These are phyloP conservation scores for Furnarius figulus DNA, from an alignment of 2,113 vertebrate species.

Conservation along the genomic window DNA sequence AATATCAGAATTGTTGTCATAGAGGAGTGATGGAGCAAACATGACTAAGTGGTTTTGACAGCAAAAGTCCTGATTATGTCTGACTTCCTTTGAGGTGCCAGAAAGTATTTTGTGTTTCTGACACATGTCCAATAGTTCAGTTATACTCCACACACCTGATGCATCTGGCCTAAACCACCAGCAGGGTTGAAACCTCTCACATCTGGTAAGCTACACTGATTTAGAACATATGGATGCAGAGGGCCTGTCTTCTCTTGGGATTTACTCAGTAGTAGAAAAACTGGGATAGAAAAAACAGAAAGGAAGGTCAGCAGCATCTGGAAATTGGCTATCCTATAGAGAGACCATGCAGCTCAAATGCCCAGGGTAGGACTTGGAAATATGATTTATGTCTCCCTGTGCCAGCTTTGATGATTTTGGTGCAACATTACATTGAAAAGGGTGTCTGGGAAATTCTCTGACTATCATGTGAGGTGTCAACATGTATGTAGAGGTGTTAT, in stretches of 20 bases:
- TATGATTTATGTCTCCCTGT: slow-evolving; percentile 18
- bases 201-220: neutral
- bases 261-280: neutral
- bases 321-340: neutral
- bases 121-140: neutral
- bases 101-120: neutral
- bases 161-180: neutral
- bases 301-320: neutral
- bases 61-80: neutral
- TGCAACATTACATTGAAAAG: slow-evolving; percentile 55
- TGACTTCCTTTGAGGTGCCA: neutral
- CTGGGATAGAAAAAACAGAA: neutral
- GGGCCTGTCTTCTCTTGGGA: neutral
- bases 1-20: neutral
- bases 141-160: neutral
- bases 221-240: neutral
- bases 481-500: slow-evolving; percentile 69
- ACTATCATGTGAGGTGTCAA: slow-evolving; percentile 70
- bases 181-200: neutral
- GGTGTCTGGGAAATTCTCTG: slow-evolving; percentile 62
- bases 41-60: neutral
- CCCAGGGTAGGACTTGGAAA: neutral
- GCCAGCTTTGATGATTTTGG: slow-evolving; percentile 59
- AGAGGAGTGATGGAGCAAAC: neutral
- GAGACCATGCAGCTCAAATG: neutral